Evolutionary conservation across 1,140 invertebrate species (phyloP), one percentile per base, ranked within the genome.

Genomic region (Aphis craccivora): DNA sequence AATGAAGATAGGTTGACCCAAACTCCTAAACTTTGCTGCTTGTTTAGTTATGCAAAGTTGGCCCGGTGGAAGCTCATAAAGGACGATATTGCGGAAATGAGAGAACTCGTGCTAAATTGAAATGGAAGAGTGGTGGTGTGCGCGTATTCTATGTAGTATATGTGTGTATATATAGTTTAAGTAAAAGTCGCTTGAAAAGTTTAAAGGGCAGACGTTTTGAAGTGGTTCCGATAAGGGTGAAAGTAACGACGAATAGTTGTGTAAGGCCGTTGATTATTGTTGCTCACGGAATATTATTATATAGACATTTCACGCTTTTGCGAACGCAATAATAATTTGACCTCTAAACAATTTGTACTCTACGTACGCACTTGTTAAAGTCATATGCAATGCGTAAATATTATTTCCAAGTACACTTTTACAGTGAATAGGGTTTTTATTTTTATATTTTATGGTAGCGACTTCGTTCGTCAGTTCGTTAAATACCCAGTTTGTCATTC

Each of bases 11-110:
- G 51, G 35, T 37, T 55, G 88, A 55, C 48, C 51, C 25, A 89
- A 89, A 89, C 60, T 76, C 55, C 25, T 76, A 30, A 91, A 91
- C 53, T 67, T 91, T 45, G n/a, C 37, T 35, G 43, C 37, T 45
- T 35, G 43, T 76, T 91, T 91, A 23, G 43, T 91, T 91, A 91
- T 76, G 90, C 25, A 76, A 91, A 91, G 53, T 91, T 76, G 53
- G 60, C 43, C 40, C 40, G 67, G 90, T 76, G 40, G 35, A 53
- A 89, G 48, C 51, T 55, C 35, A 25, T 89, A 55, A 55, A 89
- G 88, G 88, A 89, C 51, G 88, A 89, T 9, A 40, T 53, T 55
- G n/a, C 88, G 88, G 88, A 89, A 89, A 89, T 55, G 88, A 55
- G 88, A 89, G 48, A 89, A 89, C 48, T 55, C 51, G 25, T 35